Evolutionary conservation across 2,797 vertebrate genomes (phyloP), one percentile per base, ranked within the genome.

Genomic region (Arremon aurantiirostris): DNA sequence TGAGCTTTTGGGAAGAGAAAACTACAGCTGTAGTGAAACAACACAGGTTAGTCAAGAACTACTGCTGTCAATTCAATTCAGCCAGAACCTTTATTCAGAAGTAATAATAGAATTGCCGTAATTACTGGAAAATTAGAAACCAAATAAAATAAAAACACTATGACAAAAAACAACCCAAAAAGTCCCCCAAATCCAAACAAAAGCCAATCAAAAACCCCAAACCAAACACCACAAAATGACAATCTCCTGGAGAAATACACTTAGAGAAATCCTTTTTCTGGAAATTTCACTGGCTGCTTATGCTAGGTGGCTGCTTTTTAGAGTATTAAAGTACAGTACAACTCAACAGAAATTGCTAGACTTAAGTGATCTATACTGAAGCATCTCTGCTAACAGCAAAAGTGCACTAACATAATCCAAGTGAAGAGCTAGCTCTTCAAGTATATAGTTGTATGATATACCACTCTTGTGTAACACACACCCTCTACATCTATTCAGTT

Each of bases 21-120:
- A 95, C 95, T 73, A 95, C 89, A 97, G 96, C 95, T 95, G 63
- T 85, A 69, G 95, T 76, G 89, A 97, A 98, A 97, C 96, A 97
- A 95, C 94, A 97, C 93, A 97, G 95, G 94, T 96, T 97, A 97
- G 89, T 96, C 96, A 96, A 94, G 96, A 96, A 85, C 72, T 89
- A 94, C 64, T 80, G 35, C 90, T 93, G 57, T 49, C 89, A 92
- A 93, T 97, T 96, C 61, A 66, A 64, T 97, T 88, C 91, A 78
- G 55, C 86, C 89, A 92, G 60, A 34, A 20, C 32, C 21, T 79
- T 95, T 93, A 50, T 75, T 90, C 80, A 91, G 60, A 94, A 84
- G 73, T 77, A 94, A 86, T 46, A 79, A 32, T 55, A 80, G 92
- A 91, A 95, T 95, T 87, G 16, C 59, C 78, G n/a, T 79, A 93